Conservation (phyloP, 2,888 invertebrate genomes). For the Eilema depressum region DNA sequence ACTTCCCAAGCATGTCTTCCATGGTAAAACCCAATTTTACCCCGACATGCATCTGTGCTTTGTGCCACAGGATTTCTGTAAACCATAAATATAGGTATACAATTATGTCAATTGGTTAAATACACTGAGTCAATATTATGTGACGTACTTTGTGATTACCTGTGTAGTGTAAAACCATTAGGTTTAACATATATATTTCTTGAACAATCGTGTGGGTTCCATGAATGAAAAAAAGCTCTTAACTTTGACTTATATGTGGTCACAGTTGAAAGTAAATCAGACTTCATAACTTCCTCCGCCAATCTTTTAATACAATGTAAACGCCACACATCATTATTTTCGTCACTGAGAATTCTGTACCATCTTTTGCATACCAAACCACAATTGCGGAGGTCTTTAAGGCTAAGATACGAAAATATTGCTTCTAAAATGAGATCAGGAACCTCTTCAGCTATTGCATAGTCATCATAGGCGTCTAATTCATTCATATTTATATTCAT, state of each 20-base stretch:
- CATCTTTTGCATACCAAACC: conserved; percentile 97
- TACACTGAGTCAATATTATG: neutral
- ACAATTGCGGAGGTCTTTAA: conserved; percentile 95
- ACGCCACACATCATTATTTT: conserved; percentile 98
- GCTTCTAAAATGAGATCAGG: conserved; percentile 94
- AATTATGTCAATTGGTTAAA: conserved; percentile 3
- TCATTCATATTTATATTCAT: conserved; percentile 55
- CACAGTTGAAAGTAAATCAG: conserved; percentile 95
- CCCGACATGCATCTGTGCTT: conserved; percentile 97
- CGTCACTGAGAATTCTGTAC: conserved; percentile 95
- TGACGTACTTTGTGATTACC: conserved; percentile 72
- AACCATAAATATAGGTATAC: conserved; percentile 26
- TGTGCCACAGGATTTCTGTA: conserved; percentile 98
- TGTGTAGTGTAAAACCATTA: conserved; percentile 98
- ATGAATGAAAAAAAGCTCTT: conserved; percentile 97
- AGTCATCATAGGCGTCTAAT: conserved; percentile 73
- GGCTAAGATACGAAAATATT: conserved; percentile 96
- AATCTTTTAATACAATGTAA: conserved; percentile 94
- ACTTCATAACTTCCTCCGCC: conserved; percentile 94
- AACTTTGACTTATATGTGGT: conserved; percentile 97
- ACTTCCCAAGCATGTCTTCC: conserved; percentile 99
- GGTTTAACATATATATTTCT: conserved; percentile 98
- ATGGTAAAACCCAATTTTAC: conserved; percentile 95
- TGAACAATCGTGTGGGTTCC: conserved; percentile 99
- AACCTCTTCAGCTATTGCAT: conserved; percentile 88